Base-by-base conservation (phyloP, 2,888 invertebrate species). In the Tupiocoris notatus region DNA sequence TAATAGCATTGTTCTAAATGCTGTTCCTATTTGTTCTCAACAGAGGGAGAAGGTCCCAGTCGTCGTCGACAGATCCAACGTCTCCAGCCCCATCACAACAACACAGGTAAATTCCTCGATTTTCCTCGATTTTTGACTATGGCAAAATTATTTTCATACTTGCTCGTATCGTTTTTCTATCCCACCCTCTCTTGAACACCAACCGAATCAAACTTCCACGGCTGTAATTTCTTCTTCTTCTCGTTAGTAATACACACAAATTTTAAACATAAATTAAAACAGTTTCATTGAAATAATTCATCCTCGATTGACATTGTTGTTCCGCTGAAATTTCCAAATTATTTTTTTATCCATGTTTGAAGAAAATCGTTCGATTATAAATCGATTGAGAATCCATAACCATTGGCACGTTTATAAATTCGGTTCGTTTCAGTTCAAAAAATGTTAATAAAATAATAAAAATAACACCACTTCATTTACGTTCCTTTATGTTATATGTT, bases 1-100 rank as follows among this genome's bases (percentile, higher is more conserved):
- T n/a, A n/a, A n/a, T n/a, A n/a, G n/a, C n/a, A n/a, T n/a, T n/a
- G n/a, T n/a, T n/a, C n/a, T n/a, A n/a, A n/a, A n/a, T n/a, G n/a
- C n/a, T n/a, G n/a, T n/a, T n/a, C n/a, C n/a, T n/a, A n/a, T 39
- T 67, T 61, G 17, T 73, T 23, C 57, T 24, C 77, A 75, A 6
- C 77, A 80, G 79, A 76, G 71, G 78, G 21, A 78, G 79, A 57
- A 78, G 80, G 54, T 78, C 79, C 12, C 80, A 79, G 25, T 80
- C 80, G 59, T 74, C 79, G 17, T 79, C 80, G 16, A 77, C 77
- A 12, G 79, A 79, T n/a, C 75, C 79, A 59, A 78, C 78, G 22
- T 78, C 80, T 7, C 78, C 80, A n/a, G 78, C 79, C 16, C 63
- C 78, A 57, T 77, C 78, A 1, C 77, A 78, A 56, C 74, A 79